Percentiles rank a stretch among this genome's conserved stretches.
Evolutionary conservation across 2,113 vertebrate genomes (phyloP).

Genomic region (Myotis brandtii): DNA sequence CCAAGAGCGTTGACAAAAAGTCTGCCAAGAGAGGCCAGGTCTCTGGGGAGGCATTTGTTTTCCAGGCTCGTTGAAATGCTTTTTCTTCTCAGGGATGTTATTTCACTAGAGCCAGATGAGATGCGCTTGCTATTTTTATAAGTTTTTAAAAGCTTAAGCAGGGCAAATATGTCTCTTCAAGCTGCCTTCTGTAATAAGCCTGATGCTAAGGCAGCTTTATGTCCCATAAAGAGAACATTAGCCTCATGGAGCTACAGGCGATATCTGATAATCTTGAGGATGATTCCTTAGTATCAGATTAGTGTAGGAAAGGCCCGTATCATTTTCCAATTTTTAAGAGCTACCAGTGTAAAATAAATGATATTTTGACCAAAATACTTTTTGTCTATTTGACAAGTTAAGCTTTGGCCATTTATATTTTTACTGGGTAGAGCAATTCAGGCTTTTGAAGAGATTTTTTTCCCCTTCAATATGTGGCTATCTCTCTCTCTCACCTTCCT

Average conservation of each 20-base stretch:
- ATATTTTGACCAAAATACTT: slow-evolving; percentile 24
- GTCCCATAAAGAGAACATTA: slow-evolving; percentile 75
- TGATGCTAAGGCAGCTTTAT: slow-evolving; percentile 77
- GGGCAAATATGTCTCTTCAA: slow-evolving; percentile 80
- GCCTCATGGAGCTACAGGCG: slow-evolving; percentile 59
- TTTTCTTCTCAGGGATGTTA: slow-evolving; percentile 74
- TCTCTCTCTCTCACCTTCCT: not conserved
- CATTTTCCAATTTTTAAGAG: slow-evolving; percentile 58
- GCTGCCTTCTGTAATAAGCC: slow-evolving; percentile 77
- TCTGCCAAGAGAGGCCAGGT: slow-evolving; percentile 45
- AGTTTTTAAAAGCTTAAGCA: slow-evolving; percentile 82
- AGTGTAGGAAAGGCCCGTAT: slow-evolving; percentile 36
- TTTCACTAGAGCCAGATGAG: slow-evolving; percentile 79
- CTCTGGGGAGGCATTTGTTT: slow-evolving; percentile 79
- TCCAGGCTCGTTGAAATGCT: slow-evolving; percentile 64
- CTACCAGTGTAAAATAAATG: slow-evolving; percentile 9
- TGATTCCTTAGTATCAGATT: slow-evolving; percentile 44
- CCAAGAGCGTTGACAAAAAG: slow-evolving; percentile 73
- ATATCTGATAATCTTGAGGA: slow-evolving; percentile 62
- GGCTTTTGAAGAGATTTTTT: slow-evolving; percentile 7
- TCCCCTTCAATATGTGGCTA: not conserved
- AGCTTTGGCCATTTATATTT: not conserved
- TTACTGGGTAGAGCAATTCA: not conserved
- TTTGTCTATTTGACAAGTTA: slow-evolving; percentile 9
- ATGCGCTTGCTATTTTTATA: slow-evolving; percentile 80